A percentile compares a stretch with the other conserved stretches of the same genome.
These are phyloP conservation scores for Pseudochaenichthys georgianus DNA, from an alignment of 2,797 vertebrate genomes.

Conservation along the genomic window DNA sequence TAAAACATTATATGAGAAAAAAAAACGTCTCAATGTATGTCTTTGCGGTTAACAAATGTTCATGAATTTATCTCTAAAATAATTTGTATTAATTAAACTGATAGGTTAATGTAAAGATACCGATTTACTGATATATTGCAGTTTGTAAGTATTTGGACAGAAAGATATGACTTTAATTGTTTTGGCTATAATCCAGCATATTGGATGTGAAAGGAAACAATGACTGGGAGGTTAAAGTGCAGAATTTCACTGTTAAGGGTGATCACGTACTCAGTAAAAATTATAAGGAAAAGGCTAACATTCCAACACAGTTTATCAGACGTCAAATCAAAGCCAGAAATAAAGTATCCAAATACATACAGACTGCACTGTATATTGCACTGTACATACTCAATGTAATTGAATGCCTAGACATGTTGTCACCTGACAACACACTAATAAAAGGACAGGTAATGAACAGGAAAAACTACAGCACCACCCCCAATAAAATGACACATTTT, in stretches of 20 bases:
- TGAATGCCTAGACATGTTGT: conserved; percentile 1
- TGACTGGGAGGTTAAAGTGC: conserved; percentile 38
- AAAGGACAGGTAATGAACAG: no score
- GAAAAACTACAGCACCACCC: no score
- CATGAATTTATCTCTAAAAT: background rate
- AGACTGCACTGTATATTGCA: background rate
- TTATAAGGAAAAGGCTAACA: background rate
- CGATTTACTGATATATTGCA: conserved; percentile 39
- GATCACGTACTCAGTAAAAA: conserved; percentile 14
- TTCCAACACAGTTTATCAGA: background rate
- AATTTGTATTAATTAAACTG: conserved; percentile 13
- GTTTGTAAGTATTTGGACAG: conserved; percentile 43
- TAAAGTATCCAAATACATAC: background rate
- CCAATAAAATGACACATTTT: no score
- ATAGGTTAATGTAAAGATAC: conserved; percentile 28
- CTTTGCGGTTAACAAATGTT: conserved; percentile 13
- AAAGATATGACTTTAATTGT: conserved; percentile 49
- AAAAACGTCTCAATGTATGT: conserved; percentile 1
- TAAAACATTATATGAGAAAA: conserved; percentile 28
- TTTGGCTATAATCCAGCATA: conserved; percentile 42
- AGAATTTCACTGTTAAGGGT: conserved; percentile 23
- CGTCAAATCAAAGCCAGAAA: background rate
- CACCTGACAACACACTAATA: background rate
- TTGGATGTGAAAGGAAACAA: conserved; percentile 43
- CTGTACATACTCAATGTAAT: background rate